Conservation (phyloP, 2,888 invertebrate genomes). For the Blastobasis adustella region DNA sequence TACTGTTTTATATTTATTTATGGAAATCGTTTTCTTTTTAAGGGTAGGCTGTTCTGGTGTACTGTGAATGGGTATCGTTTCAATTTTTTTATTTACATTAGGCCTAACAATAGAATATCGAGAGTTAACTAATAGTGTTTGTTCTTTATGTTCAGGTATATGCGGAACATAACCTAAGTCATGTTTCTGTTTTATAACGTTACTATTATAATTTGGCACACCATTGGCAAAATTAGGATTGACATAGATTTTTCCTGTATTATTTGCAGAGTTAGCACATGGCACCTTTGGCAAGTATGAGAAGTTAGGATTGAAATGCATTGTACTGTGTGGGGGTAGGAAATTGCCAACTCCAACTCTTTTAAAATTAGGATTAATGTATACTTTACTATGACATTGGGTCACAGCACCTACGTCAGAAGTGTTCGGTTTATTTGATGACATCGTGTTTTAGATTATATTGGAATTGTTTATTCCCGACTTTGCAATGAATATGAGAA, state of each 20-base stretch:
- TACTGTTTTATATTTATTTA: slow-evolving; percentile 57
- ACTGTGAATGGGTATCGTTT: not conserved
- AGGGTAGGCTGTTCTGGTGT: not conserved
- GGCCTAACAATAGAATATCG: slow-evolving; percentile 45
- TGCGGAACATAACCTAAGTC: not conserved
- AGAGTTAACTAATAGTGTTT: slow-evolving; percentile 24
- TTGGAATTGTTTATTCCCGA: slow-evolving; percentile 82
- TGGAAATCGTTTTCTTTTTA: slow-evolving; percentile 35
- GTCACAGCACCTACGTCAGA: no score
- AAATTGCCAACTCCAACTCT: slow-evolving; percentile 16
- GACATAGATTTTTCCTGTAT: slow-evolving; percentile 52
- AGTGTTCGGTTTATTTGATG: no score
- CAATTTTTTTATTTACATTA: slow-evolving; percentile 15
- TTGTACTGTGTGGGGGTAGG: slow-evolving; percentile 17
- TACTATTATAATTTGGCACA: not conserved
- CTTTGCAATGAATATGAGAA: slow-evolving; percentile 78
- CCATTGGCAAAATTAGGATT: slow-evolving; percentile 54
- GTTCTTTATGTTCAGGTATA: slow-evolving; percentile 1
- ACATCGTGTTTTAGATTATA: slow-evolving; percentile 36
- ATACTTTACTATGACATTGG: slow-evolving; percentile 35
- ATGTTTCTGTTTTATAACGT: not conserved
- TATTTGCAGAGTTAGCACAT: slow-evolving; percentile 9
- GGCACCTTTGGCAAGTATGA: slow-evolving; percentile 20
- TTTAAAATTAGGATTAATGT: slow-evolving; percentile 62
- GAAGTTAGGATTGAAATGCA: slow-evolving; percentile 53